Conservation (phyloP, 2,888 invertebrate species). For the Andrena camellia region DNA sequence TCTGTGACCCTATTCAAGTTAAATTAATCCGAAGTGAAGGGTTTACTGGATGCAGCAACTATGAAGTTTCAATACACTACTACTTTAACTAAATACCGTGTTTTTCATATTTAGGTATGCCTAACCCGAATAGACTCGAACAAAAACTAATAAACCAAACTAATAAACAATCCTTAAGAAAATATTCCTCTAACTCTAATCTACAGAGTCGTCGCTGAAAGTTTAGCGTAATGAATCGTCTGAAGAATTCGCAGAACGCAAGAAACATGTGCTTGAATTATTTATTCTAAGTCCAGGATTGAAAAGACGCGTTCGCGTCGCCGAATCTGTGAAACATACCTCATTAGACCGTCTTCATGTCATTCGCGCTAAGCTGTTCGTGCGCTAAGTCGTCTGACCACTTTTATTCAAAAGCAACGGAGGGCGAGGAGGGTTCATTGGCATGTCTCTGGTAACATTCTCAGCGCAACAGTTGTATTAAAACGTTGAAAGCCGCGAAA, state of each 20-base stretch:
- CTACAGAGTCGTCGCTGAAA: not conserved
- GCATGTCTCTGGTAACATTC: not conserved
- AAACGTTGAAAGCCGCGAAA: conserved; percentile 4
- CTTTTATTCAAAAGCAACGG: not conserved
- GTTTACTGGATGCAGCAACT: too few relatives aligned
- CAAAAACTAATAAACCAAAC: too few relatives aligned
- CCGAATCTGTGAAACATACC: not conserved
- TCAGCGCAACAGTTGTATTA: not conserved
- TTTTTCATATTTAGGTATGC: too few relatives aligned
- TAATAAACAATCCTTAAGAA: not conserved
- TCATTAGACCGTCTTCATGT: not conserved
- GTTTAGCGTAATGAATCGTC: too few relatives aligned
- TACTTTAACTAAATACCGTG: too few relatives aligned
- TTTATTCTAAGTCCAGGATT: not conserved
- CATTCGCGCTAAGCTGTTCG: not conserved
- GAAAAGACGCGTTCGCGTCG: not conserved
- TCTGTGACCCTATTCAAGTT: too few relatives aligned
- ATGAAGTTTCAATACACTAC: too few relatives aligned
- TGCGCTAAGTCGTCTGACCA: not conserved
- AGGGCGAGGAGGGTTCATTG: not conserved
- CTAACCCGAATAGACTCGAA: too few relatives aligned
- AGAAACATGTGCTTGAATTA: not conserved
- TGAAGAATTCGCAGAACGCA: not conserved
- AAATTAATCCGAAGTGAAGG: too few relatives aligned
- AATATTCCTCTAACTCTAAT: not conserved